phyloP scores from a whole-genome alignment of 2,888 invertebrate genomes.

The Incurvaria masculella region DNA sequence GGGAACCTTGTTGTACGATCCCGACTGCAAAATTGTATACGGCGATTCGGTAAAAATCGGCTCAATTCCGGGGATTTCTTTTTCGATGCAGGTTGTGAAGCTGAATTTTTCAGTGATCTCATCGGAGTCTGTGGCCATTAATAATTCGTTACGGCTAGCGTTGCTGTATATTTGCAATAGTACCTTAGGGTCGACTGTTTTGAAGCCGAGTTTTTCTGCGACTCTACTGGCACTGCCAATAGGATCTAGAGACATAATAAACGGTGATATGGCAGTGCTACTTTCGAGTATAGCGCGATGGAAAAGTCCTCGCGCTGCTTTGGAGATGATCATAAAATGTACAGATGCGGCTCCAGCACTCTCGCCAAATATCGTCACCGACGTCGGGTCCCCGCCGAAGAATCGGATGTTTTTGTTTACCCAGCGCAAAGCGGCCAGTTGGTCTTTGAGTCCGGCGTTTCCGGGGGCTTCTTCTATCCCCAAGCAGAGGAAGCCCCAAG shows the following conservation, averaged over 20 bases:
- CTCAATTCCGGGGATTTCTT: slow-evolving; percentile 23
- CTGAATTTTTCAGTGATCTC: slow-evolving; percentile 34
- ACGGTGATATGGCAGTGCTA: slow-evolving; percentile 33
- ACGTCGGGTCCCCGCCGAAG: slow-evolving; percentile 45
- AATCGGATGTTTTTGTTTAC: slow-evolving; percentile 35
- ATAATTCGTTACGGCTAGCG: slow-evolving; percentile 24
- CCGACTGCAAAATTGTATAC: slow-evolving; percentile 32
- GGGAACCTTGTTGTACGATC: slow-evolving; percentile 37
- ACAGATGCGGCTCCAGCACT: slow-evolving; percentile 42
- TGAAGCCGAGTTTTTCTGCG: slow-evolving; percentile 30
- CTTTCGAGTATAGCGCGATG: slow-evolving; percentile 43
- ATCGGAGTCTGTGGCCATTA: slow-evolving; percentile 30
- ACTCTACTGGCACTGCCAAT: slow-evolving; percentile 28
- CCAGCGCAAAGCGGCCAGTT: slow-evolving; percentile 42
- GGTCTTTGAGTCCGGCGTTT: slow-evolving; percentile 43
- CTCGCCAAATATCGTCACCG: slow-evolving; percentile 42
- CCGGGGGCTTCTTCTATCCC: slow-evolving; percentile 26
- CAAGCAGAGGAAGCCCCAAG: slow-evolving; percentile 39
- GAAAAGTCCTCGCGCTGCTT: slow-evolving; percentile 32
- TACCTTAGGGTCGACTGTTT: slow-evolving; percentile 22
- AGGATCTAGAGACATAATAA: slow-evolving; percentile 39
- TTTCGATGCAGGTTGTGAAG: slow-evolving; percentile 41
- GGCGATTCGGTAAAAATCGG: slow-evolving; percentile 40
- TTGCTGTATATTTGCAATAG: slow-evolving; percentile 27
- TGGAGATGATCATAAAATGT: slow-evolving; percentile 37